Percentiles rank a stretch among this genome's conserved stretches.
phyloP scores from a whole-genome alignment of 2,888 invertebrate genomes.

The Ptychoptera contaminata region DNA sequence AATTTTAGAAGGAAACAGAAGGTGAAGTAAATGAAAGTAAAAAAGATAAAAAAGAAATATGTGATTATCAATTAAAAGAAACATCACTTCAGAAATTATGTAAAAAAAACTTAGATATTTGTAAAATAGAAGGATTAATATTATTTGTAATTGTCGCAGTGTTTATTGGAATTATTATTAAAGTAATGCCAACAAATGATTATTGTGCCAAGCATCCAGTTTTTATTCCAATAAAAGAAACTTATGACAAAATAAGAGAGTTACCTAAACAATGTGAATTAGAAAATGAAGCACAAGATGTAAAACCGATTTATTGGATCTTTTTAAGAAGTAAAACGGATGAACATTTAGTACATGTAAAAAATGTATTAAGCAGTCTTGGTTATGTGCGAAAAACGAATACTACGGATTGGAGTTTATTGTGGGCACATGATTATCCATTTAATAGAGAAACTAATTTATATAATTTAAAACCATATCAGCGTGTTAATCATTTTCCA shows the following conservation, averaged over 20 bases:
- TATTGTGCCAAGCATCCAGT: no score
- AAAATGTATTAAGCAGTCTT: slow-evolving; percentile 54
- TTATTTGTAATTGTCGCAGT: slow-evolving; percentile 8
- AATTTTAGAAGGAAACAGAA: no score
- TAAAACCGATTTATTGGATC: slow-evolving; percentile 38
- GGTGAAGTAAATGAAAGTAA: no score
- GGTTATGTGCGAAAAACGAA: slow-evolving; percentile 49
- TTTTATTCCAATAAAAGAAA: no score
- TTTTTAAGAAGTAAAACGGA: slow-evolving; percentile 38
- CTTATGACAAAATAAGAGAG: no score
- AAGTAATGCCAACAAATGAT: no score
- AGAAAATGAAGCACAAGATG: not conserved
- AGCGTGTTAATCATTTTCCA: slow-evolving; percentile 85
- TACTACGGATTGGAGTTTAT: slow-evolving; percentile 57
- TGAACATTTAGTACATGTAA: slow-evolving; percentile 54
- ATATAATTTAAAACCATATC: slow-evolving; percentile 48
- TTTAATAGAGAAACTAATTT: slow-evolving; percentile 34
- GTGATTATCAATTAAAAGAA: no score
- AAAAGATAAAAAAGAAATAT: no score
- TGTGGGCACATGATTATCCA: slow-evolving; percentile 93
- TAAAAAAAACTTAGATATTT: slow-evolving; percentile 8
- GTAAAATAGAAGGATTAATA: slow-evolving; percentile 10
- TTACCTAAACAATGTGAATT: no score
- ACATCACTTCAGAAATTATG: no score
- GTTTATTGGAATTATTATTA: no score